These are phyloP conservation scores for Allolobophora icterica DNA, from an alignment of 2,888 invertebrate species.

Conservation along the genomic window DNA sequence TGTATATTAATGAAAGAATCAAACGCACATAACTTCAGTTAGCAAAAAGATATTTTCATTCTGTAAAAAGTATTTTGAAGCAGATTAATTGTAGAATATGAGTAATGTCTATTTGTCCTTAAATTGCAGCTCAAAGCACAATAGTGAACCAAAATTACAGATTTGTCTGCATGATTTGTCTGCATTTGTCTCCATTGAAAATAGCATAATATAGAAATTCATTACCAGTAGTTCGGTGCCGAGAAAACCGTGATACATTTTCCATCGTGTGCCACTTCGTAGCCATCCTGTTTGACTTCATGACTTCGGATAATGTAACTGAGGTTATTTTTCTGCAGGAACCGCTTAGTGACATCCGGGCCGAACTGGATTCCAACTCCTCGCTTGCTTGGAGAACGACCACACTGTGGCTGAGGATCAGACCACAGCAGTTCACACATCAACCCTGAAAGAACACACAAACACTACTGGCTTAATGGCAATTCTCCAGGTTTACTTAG, in stretches of 20 bases:
- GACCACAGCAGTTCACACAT: constrained; percentile 99
- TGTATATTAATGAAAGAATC: too few species aligned
- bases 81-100: too few species aligned
- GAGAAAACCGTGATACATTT: constrained; percentile 98
- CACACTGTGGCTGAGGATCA: constrained; percentile 89
- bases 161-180: background rate
- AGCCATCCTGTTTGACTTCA: constrained; percentile 92
- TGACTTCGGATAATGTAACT: constrained; percentile 95
- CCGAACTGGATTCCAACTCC: constrained; percentile 99
- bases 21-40: too few species aligned
- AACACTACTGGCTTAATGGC: background rate
- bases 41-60: too few species aligned
- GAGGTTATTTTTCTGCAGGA: constrained; percentile 80
- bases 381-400: constrained; percentile 90
- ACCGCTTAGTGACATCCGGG: constrained; percentile 89
- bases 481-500: background rate
- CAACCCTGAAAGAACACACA: constrained; percentile 70
- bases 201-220: background rate
- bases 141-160: background rate
- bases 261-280: constrained; percentile 91
- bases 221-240: constrained; percentile 97
- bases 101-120: background rate
- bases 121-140: background rate
- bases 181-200: background rate
- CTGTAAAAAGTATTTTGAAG: too few species aligned